phyloP scores from a whole-genome alignment of 2,888 invertebrate genomes.

The Eurytoma adleriae region DNA sequence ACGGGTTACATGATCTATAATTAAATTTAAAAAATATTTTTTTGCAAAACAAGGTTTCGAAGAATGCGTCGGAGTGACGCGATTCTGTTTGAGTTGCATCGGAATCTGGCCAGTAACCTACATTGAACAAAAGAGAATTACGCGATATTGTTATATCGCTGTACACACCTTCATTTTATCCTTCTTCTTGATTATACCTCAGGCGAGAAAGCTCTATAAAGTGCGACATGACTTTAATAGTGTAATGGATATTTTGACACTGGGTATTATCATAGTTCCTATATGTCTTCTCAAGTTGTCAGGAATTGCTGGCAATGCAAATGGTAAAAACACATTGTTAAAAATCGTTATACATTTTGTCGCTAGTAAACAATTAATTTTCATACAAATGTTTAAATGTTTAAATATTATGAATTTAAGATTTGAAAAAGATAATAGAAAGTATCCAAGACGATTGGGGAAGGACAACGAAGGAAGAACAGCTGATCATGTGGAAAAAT shows the following conservation, averaged over 20 bases:
- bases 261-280: too few species aligned
- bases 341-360: too few species aligned
- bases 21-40: too few species aligned
- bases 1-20: too few species aligned
- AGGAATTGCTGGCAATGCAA: too few species aligned
- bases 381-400: too few species aligned
- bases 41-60: background rate
- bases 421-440: constrained; percentile 14
- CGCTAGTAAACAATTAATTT: too few species aligned
- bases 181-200: background rate
- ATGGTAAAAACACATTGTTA: too few species aligned
- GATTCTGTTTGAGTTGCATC: background rate
- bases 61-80: background rate
- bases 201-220: background rate
- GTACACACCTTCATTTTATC: background rate
- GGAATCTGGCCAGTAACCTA: background rate
- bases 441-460: background rate
- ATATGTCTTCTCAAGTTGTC: too few species aligned
- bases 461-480: background rate
- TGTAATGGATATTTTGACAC: too few species aligned
- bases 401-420: background rate
- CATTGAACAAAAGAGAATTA: background rate
- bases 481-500: background rate
- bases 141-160: background rate
- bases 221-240: too few species aligned